These are phyloP conservation scores for Forbesichthys agassizii DNA, from an alignment of 2,113 vertebrate genomes.

Conservation along the genomic window DNA sequence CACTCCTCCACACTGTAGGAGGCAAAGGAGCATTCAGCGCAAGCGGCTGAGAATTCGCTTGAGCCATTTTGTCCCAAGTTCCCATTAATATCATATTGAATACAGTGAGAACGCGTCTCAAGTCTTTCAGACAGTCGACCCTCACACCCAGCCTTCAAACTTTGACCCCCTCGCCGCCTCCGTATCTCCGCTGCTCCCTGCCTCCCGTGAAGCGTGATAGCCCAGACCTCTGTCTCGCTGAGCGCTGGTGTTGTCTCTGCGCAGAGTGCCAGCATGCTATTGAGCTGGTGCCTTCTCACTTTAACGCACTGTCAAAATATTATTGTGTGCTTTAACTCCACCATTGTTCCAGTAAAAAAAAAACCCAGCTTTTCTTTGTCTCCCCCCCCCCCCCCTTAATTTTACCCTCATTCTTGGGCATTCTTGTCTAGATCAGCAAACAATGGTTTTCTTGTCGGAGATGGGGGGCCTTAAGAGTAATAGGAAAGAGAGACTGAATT, in stretches of 20 bases:
- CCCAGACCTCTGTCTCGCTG: constrained; percentile 40
- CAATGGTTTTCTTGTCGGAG: constrained; percentile 28
- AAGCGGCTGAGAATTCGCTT: constrained; percentile 20
- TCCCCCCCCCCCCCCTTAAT: constrained; percentile 10
- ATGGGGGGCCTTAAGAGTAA: constrained; percentile 27
- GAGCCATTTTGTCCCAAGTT: constrained; percentile 16
- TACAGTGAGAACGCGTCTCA: constrained; percentile 38
- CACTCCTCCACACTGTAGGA: too few relatives aligned
- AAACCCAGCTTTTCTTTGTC: constrained; percentile 2
- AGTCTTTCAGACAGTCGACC: constrained; percentile 5
- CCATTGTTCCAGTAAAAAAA: constrained; percentile 33
- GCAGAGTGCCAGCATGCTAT: constrained; percentile 53
- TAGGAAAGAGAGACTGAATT: constrained; percentile 57
- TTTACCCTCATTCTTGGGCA: constrained; percentile 15
- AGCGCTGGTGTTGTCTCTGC: constrained; percentile 60
- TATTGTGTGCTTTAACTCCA: constrained; percentile 56
- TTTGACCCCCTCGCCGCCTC: neutral
- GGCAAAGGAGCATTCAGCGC: neutral
- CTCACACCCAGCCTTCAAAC: constrained; percentile 6
- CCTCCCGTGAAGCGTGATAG: constrained; percentile 1
- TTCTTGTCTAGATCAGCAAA: constrained; percentile 26
- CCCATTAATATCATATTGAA: constrained; percentile 29
- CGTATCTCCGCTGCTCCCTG: neutral
- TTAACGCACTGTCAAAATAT: constrained; percentile 63
- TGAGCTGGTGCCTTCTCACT: constrained; percentile 43